Percentiles rank a stretch among this genome's conserved stretches.
Conservation (phyloP, 1,140 invertebrate species). For the Brachionus paranguensis region DNA sequence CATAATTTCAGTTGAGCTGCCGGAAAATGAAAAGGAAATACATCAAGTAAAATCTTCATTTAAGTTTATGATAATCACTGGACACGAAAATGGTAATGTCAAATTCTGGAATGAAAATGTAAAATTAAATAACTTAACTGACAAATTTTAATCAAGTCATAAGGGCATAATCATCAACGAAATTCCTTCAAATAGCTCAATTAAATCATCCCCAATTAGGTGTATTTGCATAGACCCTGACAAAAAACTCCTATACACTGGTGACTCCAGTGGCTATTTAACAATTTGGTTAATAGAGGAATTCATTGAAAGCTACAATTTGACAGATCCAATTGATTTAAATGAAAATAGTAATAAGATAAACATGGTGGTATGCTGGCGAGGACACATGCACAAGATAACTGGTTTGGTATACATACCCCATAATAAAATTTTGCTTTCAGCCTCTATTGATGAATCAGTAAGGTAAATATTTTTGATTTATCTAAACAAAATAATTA, state of each 20-base stretch:
- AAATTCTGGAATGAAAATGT: constrained; percentile 32
- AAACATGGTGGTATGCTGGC: constrained; percentile 50
- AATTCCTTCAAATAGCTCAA: neutral
- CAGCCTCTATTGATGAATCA: constrained; percentile 52
- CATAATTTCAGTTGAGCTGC: neutral
- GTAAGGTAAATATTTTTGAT: constrained; percentile 46
- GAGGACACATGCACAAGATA: constrained; percentile 49
- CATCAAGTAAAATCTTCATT: neutral
- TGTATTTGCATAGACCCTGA: neutral
- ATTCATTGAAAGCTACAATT: constrained; percentile 47
- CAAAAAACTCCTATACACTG: neutral
- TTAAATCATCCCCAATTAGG: neutral
- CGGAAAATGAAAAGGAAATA: neutral
- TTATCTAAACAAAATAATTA: neutral
- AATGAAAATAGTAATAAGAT: constrained; percentile 30
- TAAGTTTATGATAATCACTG: constrained; percentile 4
- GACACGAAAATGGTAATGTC: neutral
- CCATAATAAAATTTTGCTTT: constrained; percentile 46
- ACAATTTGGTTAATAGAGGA: constrained; percentile 50
- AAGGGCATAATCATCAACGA: neutral
- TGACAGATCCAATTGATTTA: constrained; percentile 44
- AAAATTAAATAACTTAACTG: neutral
- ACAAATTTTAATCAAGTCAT: too few relatives aligned
- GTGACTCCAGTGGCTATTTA: constrained; percentile 49
- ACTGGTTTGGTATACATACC: constrained; percentile 48